Conservation (phyloP, 2,797 vertebrate genomes). For the Smutsia gigantea region DNA sequence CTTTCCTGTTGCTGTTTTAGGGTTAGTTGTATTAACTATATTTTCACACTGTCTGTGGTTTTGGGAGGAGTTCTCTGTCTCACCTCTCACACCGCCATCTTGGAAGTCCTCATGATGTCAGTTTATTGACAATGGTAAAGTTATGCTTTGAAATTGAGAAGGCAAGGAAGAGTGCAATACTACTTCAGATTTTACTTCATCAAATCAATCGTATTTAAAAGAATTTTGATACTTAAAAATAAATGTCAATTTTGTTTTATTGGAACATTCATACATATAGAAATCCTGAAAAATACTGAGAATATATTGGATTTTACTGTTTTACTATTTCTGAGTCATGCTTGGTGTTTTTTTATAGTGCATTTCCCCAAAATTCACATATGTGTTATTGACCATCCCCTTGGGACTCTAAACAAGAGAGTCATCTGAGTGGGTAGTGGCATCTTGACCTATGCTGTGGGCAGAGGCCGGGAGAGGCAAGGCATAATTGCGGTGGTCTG, state of each 20-base stretch:
- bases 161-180: not conserved
- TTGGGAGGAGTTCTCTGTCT: no score
- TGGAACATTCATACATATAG: not conserved
- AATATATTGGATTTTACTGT: conserved; percentile 18
- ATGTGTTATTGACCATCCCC: conserved; percentile 59
- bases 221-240: conserved; percentile 18
- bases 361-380: conserved; percentile 60
- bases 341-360: not conserved
- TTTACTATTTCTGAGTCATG: conserved; percentile 62
- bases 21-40: no score
- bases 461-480: conserved; percentile 57
- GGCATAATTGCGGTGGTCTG: conserved; percentile 78
- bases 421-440: conserved; percentile 65
- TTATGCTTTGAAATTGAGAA: not conserved
- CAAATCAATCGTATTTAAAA: not conserved
- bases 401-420: conserved; percentile 64
- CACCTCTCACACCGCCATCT: no score
- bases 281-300: conserved; percentile 8
- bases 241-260: not conserved
- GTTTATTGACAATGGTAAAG: not conserved
- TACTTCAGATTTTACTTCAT: conserved; percentile 3
- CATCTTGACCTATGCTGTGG: conserved; percentile 68
- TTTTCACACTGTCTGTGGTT: no score
- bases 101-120: not conserved
- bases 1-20: no score